phyloP scores from a whole-genome alignment of 2,797 vertebrate species.

The Hippocampus kuda region DNA sequence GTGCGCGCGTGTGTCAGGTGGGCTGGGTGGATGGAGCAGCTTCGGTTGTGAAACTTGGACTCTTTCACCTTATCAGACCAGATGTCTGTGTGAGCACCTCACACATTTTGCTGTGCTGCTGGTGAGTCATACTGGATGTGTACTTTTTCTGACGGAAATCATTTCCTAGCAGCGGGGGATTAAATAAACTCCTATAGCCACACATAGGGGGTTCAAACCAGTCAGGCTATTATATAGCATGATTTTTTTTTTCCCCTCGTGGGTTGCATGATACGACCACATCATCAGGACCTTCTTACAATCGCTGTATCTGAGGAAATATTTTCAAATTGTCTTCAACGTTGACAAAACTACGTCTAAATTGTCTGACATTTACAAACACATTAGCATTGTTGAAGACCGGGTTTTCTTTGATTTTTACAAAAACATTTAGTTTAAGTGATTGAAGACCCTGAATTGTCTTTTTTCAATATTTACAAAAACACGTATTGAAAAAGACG shows the following conservation, averaged over 20 bases:
- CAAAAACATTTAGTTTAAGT: too few species aligned
- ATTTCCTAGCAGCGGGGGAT: background rate
- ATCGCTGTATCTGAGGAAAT: too few species aligned
- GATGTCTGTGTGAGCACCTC: slow-evolving; percentile 84
- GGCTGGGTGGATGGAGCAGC: slow-evolving; percentile 77
- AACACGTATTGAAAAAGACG: background rate
- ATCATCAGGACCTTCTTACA: too few species aligned
- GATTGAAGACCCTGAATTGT: background rate
- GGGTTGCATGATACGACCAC: too few species aligned
- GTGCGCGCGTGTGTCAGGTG: slow-evolving; percentile 57
- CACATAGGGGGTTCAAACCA: background rate
- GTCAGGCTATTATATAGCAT: background rate
- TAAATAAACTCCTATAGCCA: background rate
- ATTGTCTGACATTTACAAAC: too few species aligned
- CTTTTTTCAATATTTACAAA: too few species aligned
- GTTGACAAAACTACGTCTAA: too few species aligned
- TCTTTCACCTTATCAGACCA: slow-evolving; percentile 68
- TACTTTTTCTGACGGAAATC: slow-evolving; percentile 10
- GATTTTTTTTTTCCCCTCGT: too few species aligned
- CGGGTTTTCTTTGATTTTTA: too few species aligned
- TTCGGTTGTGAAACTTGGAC: slow-evolving; percentile 67
- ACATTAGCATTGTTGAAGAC: too few species aligned
- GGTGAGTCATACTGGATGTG: slow-evolving; percentile 63
- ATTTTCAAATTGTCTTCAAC: too few species aligned
- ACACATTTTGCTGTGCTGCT: slow-evolving; percentile 87